Conservation (phyloP, 1,140 invertebrate genomes). For the Arion vulgaris region DNA sequence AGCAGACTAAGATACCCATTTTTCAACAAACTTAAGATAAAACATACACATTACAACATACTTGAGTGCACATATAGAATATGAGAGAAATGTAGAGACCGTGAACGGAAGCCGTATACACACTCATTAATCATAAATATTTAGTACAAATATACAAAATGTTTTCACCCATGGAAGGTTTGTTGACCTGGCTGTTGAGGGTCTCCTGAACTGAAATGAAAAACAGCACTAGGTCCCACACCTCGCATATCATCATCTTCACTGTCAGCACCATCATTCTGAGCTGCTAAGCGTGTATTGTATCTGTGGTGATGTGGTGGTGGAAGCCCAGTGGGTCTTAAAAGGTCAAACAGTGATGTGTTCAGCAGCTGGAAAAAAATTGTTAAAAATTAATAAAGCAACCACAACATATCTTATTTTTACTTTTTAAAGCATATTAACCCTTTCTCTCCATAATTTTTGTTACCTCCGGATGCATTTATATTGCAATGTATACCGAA, state of each 20-base stretch:
- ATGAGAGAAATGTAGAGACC: too few relatives aligned
- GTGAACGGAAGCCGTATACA: too few relatives aligned
- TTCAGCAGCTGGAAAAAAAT: slow-evolving; percentile 17
- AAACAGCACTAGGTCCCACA: slow-evolving; percentile 26
- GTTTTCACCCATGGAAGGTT: slow-evolving; percentile 27
- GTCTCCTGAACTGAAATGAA: slow-evolving; percentile 25
- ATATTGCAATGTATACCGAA: too few relatives aligned
- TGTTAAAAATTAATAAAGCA: not conserved
- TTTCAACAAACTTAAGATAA: too few relatives aligned
- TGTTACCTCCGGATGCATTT: too few relatives aligned
- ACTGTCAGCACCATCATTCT: not conserved
- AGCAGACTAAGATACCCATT: too few relatives aligned
- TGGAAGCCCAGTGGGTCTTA: not conserved
- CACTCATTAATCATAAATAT: too few relatives aligned
- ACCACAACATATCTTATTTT: not conserved
- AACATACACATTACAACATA: too few relatives aligned
- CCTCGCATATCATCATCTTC: slow-evolving; percentile 25
- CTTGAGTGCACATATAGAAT: too few relatives aligned
- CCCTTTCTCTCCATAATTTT: too few relatives aligned
- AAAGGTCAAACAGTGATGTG: not conserved
- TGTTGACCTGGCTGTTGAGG: slow-evolving; percentile 19
- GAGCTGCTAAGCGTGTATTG: slow-evolving; percentile 5
- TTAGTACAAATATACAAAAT: not conserved
- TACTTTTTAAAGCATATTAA: too few relatives aligned
- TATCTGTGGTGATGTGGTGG: not conserved